Evolutionary conservation across 2,888 invertebrate genomes (phyloP).

Genomic region (Parascotia fuliginaria): DNA sequence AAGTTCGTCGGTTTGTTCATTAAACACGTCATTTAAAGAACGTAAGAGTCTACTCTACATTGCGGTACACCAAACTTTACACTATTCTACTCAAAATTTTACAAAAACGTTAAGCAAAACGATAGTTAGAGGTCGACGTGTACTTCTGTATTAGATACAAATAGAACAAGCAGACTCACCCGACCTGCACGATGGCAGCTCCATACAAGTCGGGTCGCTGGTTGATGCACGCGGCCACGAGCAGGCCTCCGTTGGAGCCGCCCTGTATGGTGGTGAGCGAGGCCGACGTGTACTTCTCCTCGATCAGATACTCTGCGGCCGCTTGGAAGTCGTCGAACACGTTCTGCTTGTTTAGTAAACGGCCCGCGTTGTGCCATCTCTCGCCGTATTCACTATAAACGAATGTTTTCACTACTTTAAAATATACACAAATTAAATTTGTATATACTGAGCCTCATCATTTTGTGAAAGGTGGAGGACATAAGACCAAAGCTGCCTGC

Average conservation of each 20-base stretch:
- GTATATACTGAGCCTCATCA: too few species aligned
- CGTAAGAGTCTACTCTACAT: too few species aligned
- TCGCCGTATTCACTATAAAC: slow-evolving; percentile 96
- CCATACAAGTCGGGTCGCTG: slow-evolving; percentile 98
- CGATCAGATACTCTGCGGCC: slow-evolving; percentile 95
- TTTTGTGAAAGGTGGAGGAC: too few species aligned
- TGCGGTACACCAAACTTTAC: too few species aligned
- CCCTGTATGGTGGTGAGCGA: slow-evolving; percentile 95
- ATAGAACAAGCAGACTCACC: slow-evolving; percentile 84
- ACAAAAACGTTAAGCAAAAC: too few species aligned
- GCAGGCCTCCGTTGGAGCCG: slow-evolving; percentile 98
- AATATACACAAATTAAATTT: too few species aligned
- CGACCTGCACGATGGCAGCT: slow-evolving; percentile 97
- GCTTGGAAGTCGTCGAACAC: slow-evolving; percentile 98
- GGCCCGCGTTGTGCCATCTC: slow-evolving; percentile 98
- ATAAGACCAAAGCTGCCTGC: too few species aligned
- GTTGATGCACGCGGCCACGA: slow-evolving; percentile 97
- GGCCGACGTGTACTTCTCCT: slow-evolving; percentile 91
- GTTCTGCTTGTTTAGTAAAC: slow-evolving; percentile 97
- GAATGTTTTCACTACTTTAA: neutral
- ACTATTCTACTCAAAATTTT: too few species aligned
- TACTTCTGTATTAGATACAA: too few species aligned
- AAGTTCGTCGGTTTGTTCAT: too few species aligned
- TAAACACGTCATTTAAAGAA: too few species aligned
- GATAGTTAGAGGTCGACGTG: too few species aligned